phyloP scores from a whole-genome alignment of 1,140 invertebrate species.

The Lepidurus apus region DNA sequence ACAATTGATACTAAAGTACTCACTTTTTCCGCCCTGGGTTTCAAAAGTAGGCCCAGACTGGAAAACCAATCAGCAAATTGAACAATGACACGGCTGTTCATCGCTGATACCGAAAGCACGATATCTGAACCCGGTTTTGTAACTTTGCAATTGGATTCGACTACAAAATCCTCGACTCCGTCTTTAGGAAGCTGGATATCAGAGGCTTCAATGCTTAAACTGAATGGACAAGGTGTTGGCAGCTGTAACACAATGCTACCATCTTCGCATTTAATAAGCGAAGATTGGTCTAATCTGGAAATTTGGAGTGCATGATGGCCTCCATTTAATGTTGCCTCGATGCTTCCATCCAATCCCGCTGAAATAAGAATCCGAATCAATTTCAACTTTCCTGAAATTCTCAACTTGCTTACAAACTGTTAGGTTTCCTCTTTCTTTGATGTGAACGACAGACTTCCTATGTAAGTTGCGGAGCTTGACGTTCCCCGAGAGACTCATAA shows the following conservation, averaged over 20 bases:
- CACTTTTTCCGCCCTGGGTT: not conserved
- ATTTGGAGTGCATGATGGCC: not conserved
- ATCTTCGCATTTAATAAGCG: not conserved
- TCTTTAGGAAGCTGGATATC: not conserved
- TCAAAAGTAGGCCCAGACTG: not conserved
- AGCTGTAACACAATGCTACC: not conserved
- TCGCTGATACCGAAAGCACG: not conserved
- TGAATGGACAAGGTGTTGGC: not conserved
- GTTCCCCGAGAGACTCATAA: constrained; percentile 14
- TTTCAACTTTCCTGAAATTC: not conserved
- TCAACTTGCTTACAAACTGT: not conserved
- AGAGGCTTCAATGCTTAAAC: constrained; percentile 13
- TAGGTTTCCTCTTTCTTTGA: not conserved
- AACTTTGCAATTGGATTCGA: not conserved
- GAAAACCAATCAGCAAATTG: not conserved
- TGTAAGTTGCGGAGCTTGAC: not conserved
- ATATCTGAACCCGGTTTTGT: not conserved
- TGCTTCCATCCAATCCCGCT: not conserved
- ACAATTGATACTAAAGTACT: not conserved
- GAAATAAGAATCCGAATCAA: not conserved
- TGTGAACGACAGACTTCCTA: not conserved
- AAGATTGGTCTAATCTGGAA: not conserved
- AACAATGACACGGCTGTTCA: not conserved
- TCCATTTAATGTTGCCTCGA: not conserved
- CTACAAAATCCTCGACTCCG: not conserved